These are phyloP conservation scores for Hepsetus odoe DNA, from an alignment of 2,113 vertebrate species.

Conservation along the genomic window DNA sequence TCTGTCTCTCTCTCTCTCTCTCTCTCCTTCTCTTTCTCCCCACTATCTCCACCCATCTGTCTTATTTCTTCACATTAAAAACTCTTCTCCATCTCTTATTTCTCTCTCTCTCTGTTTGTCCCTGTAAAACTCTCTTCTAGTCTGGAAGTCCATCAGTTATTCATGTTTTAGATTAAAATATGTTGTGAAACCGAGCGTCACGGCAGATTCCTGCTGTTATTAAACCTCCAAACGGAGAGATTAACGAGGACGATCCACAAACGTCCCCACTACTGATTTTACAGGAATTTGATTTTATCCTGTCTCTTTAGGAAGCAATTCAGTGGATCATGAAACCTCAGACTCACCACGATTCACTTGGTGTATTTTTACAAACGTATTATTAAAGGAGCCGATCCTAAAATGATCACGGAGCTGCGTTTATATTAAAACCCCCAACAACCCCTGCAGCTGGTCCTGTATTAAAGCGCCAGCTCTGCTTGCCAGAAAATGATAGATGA, in stretches of 20 bases:
- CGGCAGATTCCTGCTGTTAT: background rate
- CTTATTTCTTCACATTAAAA: slow-evolving; percentile 18
- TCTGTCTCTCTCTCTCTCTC: background rate
- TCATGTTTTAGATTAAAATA: slow-evolving; percentile 19
- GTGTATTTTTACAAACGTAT: too few species aligned
- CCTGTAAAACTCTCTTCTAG: slow-evolving; percentile 14
- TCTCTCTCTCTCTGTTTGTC: background rate
- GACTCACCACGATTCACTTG: too few species aligned
- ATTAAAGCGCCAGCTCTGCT: too few species aligned
- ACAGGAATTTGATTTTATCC: background rate
- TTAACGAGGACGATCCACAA: background rate
- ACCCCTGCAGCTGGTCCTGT: too few species aligned
- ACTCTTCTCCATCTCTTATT: slow-evolving; percentile 5
- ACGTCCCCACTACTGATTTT: background rate
- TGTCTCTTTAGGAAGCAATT: background rate
- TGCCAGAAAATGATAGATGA: too few species aligned
- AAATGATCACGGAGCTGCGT: too few species aligned
- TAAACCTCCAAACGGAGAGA: background rate
- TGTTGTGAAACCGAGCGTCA: background rate
- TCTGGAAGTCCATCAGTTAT: slow-evolving; percentile 30
- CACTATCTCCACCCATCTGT: background rate
- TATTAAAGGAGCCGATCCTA: too few species aligned
- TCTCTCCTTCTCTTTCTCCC: background rate
- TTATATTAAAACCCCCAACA: too few species aligned
- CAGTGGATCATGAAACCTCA: too few species aligned